Evolutionary conservation across 2,888 invertebrate genomes (phyloP).

Genomic region (Drosophila anomalata): DNA sequence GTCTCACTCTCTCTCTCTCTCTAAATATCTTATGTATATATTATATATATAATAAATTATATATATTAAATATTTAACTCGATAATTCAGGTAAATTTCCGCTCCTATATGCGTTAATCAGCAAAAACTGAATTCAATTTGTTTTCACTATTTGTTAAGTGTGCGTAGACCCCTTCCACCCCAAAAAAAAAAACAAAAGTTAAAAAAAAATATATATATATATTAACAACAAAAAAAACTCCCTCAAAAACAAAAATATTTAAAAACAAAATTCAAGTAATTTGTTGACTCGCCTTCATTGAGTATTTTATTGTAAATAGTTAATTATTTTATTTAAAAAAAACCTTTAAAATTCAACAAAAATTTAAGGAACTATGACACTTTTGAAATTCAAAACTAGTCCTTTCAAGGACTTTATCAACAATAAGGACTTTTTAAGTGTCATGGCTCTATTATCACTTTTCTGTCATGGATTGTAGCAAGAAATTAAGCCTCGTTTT

Average conservation of each 20-base stretch:
- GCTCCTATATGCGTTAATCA: slow-evolving; percentile 43
- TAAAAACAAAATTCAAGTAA: slow-evolving; percentile 17
- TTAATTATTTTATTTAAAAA: slow-evolving; percentile 6
- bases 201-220: not conserved
- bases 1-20: slow-evolving; percentile 32
- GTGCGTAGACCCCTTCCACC: slow-evolving; percentile 29
- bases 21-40: slow-evolving; percentile 13
- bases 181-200: not conserved
- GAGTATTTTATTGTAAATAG: slow-evolving; percentile 31
- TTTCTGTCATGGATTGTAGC: slow-evolving; percentile 1
- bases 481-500: not conserved
- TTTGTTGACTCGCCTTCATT: slow-evolving; percentile 38
- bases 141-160: slow-evolving; percentile 37
- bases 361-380: not conserved
- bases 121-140: slow-evolving; percentile 31
- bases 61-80: slow-evolving; percentile 26
- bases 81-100: slow-evolving; percentile 69
- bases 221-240: not conserved
- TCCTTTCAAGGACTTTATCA: not conserved
- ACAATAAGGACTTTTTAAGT: not conserved
- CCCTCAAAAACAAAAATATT: slow-evolving; percentile 5
- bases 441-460: not conserved
- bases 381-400: not conserved
- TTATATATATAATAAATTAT: slow-evolving; percentile 13
- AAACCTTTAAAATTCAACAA: slow-evolving; percentile 11